Evolutionary conservation across 2,888 invertebrate species (phyloP), one percentile per base, ranked within the genome.

Genomic region (Aspidiotus destructor): DNA sequence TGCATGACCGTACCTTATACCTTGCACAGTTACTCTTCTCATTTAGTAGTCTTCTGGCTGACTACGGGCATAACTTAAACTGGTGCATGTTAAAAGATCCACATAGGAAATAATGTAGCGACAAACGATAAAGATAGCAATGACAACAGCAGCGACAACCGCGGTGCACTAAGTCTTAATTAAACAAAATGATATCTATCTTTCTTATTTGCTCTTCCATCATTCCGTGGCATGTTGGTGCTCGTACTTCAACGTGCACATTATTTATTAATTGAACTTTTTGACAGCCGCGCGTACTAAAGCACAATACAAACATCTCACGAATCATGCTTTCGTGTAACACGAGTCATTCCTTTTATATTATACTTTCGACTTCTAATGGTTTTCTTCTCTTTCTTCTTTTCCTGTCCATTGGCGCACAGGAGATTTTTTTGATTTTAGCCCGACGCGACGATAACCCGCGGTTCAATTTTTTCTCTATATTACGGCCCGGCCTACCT

Each of bases 171-270:
- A 48, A 48, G 48, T 48, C 48, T 48, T 48, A 48, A 48, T 48
- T 48, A 48, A 48, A 48, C 48, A 48, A 48, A 48, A 48, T 48
- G 48, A 48, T 48, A 48, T n/a, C 48, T 48, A 48, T 48, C 48
- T 48, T 48, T 48, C 48, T 48, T 48, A 48, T 48, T 48, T n/a
- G 48, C 48, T 11, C n/a, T 48, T 48, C 48, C 48, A 48, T 48
- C 48, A 48, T 48, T 48, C 48, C 6, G 11, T 28, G 28, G 28
- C 28, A 28, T 28, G 28, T 28, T 28, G 11, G 48, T n/a, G n/a
- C 48, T 48, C 48, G 48, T 48, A 48, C 48, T 13, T 48, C n/a
- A 48, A 48, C 48, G 48, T n/a, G 48, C n/a, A 48, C 48, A n/a
- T 48, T 48, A 48, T 48, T 48, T 48, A 11, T 48, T 48, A 48